Evolutionary conservation across 1,140 invertebrate species (phyloP), one percentile per base, ranked within the genome.

Genomic region (Musca vetustissima): DNA sequence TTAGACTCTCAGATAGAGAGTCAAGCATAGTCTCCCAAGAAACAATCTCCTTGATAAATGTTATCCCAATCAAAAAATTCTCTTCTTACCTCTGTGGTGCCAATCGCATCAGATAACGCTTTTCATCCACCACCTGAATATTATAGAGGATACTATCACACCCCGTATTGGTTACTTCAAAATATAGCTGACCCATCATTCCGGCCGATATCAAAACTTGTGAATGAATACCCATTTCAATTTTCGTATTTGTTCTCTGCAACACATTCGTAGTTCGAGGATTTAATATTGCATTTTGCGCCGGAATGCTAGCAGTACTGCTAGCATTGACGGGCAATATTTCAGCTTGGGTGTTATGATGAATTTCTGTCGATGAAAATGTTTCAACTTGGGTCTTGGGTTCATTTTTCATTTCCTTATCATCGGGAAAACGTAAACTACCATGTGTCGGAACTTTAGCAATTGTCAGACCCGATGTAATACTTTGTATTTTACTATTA

Each of bases 91-190:
- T 76, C 14, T 75, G 72, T 21, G 83, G 83, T 49, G 66, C 73
- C 47, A 88, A 83, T 9, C 83, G 80, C 14, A 83, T 83, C 15
- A 88, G 71, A 68, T 84, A 87, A 7, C 80, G 81, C 11, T 85
- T 76, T 68, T 87, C 86, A 32, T 86, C 86, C 1, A 82, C 81
- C 0, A 86, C 87, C 36, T 84, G 83, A 71, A 88, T 86, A 6
- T 74, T 83, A 65, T 85, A 86, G 53, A 78, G 81, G 1, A 85
- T 79, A 0, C 83, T 66, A 19, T 84, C 84, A 0, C 85, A 80
- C 8, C 86, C 81, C 72, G 83, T 84, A 73, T 88, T 88, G 0
- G 86, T 87, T 7, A 88, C 85, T 78, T 88, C 86, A 70, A 85
- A 88, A 24, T 86, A 80, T 24, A 80, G 55, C n/a, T 76, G 74